These are phyloP conservation scores for Erethizon dorsatum DNA, from an alignment of 2,797 vertebrate species.

Conservation along the genomic window DNA sequence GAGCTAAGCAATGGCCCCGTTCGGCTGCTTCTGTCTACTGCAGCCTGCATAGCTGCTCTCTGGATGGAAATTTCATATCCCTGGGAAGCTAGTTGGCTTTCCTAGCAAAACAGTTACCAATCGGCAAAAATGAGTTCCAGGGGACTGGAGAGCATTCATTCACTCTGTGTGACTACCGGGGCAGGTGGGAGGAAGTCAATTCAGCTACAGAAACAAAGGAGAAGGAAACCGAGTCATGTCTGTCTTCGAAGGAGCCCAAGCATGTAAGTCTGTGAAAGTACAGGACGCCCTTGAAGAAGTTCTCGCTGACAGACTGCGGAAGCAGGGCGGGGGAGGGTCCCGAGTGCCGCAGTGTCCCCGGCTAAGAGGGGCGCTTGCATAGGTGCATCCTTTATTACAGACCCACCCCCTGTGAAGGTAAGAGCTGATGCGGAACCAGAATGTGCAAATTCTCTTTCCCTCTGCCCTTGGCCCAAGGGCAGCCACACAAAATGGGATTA, in stretches of 20 bases:
- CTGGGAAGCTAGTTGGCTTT: conserved; percentile 50
- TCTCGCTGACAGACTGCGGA: conserved; percentile 71
- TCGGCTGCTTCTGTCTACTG: background rate
- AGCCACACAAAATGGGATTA: conserved; percentile 85
- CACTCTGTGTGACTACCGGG: background rate
- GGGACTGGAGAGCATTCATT: background rate
- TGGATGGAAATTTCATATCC: background rate
- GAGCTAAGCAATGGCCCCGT: background rate
- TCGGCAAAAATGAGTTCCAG: background rate
- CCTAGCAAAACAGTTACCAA: background rate
- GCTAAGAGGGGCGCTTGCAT: background rate
- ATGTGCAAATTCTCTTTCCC: conserved; percentile 73
- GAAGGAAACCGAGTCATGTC: background rate
- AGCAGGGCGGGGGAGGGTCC: background rate
- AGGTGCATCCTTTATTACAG: conserved; percentile 76
- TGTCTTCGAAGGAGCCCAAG: conserved; percentile 36
- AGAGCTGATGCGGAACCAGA: conserved; percentile 84
- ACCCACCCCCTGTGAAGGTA: conserved; percentile 80
- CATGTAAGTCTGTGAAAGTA: conserved; percentile 22
- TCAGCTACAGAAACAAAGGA: conserved; percentile 28
- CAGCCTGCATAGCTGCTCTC: background rate
- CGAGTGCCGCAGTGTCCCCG: fast-evolving
- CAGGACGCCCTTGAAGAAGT: conserved; percentile 80
- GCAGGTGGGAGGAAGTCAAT: background rate
- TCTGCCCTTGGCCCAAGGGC: conserved; percentile 85